These are phyloP conservation scores for Petaurus breviceps DNA, from an alignment of 2,113 vertebrate genomes.

Conservation along the genomic window DNA sequence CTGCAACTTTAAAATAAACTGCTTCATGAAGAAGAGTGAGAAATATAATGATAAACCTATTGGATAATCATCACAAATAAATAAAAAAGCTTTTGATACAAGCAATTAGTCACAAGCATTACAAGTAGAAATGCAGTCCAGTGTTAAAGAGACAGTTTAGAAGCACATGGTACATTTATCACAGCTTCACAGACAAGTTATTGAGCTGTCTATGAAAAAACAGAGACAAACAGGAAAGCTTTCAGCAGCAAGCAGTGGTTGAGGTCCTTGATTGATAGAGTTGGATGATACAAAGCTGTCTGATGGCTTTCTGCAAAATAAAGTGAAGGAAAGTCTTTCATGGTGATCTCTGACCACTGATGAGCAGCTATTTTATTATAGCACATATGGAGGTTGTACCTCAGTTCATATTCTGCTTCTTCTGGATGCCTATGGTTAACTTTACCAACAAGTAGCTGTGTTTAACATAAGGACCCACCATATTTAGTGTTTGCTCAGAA, in stretches of 20 bases:
- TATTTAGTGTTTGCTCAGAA: conserved; percentile 62
- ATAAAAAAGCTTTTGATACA: conserved; percentile 79
- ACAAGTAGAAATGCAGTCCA: conserved; percentile 81
- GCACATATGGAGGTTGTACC: conserved; percentile 80
- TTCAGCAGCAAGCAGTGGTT: conserved; percentile 83
- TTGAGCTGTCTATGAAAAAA: conserved; percentile 89
- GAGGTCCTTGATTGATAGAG: conserved; percentile 88
- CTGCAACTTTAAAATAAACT: conserved; percentile 51
- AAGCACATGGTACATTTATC: conserved; percentile 84
- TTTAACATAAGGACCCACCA: conserved; percentile 75
- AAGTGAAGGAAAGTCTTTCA: conserved; percentile 86
- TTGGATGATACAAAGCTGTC: conserved; percentile 86
- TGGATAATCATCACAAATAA: conserved; percentile 74
- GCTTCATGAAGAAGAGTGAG: conserved; percentile 52
- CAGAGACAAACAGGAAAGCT: conserved; percentile 88
- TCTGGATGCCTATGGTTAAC: conserved; percentile 78
- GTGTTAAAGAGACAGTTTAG: conserved; percentile 85
- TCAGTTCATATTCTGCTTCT: conserved; percentile 79
- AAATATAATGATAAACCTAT: conserved; percentile 65
- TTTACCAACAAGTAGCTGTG: conserved; percentile 72
- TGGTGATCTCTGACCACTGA: conserved; percentile 86
- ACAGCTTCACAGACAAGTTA: conserved; percentile 88
- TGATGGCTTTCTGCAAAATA: conserved; percentile 85
- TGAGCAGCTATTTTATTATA: conserved; percentile 87
- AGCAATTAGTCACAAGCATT: conserved; percentile 80